Base-by-base conservation (phyloP, 2,888 invertebrate genomes). In the Keiferia lycopersicella region DNA sequence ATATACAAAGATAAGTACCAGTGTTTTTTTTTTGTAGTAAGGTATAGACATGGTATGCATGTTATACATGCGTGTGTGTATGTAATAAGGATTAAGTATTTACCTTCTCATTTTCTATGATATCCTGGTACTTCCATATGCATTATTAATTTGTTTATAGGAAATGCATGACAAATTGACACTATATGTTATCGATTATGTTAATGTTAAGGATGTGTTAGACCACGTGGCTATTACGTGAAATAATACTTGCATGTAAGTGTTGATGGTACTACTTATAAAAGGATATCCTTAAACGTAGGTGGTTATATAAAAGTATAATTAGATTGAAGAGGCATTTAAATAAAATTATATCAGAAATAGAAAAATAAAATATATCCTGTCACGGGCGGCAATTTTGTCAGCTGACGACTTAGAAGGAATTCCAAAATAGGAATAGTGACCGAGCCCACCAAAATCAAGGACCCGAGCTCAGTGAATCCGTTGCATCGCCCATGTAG, bases 101-200 rank as follows among this genome's bases (percentile, higher is more conserved):
- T 56, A 30, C 56, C 26, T 56, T 8, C 26, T 26, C 34, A 16
- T 56, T 30, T 56, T 10, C 7, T 30, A 34, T 56, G 10, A 30
- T 34, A n/a, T 45, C 45, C 45, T 45, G 45, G 45, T 45, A n/a
- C n/a, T 45, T 45, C 7, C 3, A 14, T 16, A 45, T 45, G 45
- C 45, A 45, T 45, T 45, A 45, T 45, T 16, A 16, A 45, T 45
- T 26, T 16, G 45, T 45, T 45, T 45, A 45, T 45, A 45, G 45
- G 45, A 45, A 45, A 45, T 45, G 18, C n/a, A 51, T 51, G 51
- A 51, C 22, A 51, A 51, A 51, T 51, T 51, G 51, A 51, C 22
- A 51, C 8, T 51, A 51, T 45, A 10, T 22, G 18, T 18, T 22
- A 20, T 51, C 51, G 11, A 51, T 51, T 22, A 51, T 51, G 51